Evolutionary conservation across 2,797 vertebrate species (phyloP).

Genomic region (Tamandua tetradactyla): DNA sequence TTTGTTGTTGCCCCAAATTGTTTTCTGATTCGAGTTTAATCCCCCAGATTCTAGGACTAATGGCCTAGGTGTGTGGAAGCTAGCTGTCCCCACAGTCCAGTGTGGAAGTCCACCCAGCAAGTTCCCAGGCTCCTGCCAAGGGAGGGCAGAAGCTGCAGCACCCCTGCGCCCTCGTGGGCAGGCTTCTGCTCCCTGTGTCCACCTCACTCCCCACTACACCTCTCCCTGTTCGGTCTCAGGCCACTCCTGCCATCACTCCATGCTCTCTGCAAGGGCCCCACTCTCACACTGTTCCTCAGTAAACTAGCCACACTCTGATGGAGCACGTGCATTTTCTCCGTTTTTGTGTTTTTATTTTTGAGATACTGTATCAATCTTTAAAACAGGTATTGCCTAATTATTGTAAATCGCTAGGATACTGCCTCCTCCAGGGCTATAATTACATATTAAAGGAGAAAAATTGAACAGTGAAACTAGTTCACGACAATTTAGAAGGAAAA

Average conservation of each 20-base stretch:
- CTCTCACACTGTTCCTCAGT: background rate
- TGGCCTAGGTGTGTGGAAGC: background rate
- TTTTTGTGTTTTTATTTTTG: conserved; percentile 67
- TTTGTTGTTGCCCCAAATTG: background rate
- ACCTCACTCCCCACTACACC: background rate
- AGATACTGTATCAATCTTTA: conserved; percentile 58
- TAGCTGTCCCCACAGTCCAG: background rate
- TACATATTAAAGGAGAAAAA: conserved; percentile 54
- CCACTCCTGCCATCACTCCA: too few species aligned
- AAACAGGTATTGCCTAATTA: conserved; percentile 65
- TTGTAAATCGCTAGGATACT: conserved; percentile 67
- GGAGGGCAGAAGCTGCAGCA: background rate
- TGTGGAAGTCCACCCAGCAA: background rate
- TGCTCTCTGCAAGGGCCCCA: too few species aligned
- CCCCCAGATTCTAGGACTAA: background rate
- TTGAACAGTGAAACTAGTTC: conserved; percentile 56
- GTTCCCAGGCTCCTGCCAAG: background rate
- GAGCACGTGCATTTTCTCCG: conserved; percentile 63
- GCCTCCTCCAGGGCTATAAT: conserved; percentile 67
- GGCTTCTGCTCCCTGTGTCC: background rate
- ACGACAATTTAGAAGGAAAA: conserved; percentile 57
- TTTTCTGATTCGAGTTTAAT: background rate
- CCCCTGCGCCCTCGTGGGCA: background rate
- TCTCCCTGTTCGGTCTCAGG: background rate
- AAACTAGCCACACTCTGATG: conserved; percentile 1